Evolutionary conservation across 2,888 invertebrate genomes (phyloP).

Genomic region (Nymphalis c-album): DNA sequence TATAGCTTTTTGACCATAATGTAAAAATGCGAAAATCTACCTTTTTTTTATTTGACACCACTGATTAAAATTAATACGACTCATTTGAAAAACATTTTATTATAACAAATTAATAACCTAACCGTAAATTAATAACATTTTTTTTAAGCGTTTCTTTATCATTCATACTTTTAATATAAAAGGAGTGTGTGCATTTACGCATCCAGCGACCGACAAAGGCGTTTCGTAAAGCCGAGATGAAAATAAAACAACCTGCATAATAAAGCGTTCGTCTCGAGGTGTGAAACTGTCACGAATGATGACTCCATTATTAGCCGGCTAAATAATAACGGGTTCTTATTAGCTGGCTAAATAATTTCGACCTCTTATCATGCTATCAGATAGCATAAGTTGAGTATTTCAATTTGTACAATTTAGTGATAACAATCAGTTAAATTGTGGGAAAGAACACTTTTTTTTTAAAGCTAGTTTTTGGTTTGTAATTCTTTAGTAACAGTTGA

Average conservation of each 20-base stretch:
- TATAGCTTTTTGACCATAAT: no score
- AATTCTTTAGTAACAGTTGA: no score
- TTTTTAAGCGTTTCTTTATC: no score
- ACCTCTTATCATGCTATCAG: neutral
- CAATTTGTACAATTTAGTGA: neutral
- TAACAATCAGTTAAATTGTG: neutral
- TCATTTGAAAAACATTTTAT: no score
- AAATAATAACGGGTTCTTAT: constrained; percentile 62
- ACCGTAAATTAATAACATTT: no score
- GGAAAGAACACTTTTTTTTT: neutral
- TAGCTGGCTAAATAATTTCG: constrained; percentile 7
- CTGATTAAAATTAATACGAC: no score
- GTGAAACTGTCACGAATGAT: constrained; percentile 80
- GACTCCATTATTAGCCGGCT: constrained; percentile 77
- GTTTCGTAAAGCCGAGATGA: constrained; percentile 66
- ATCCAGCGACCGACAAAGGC: constrained; percentile 58
- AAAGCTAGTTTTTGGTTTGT: no score
- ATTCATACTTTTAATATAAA: neutral
- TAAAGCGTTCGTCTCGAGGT: constrained; percentile 74
- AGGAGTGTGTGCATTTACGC: constrained; percentile 34
- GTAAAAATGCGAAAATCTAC: no score
- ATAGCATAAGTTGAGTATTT: neutral
- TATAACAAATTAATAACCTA: no score
- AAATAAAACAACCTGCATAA: constrained; percentile 59
- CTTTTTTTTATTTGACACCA: no score